These are phyloP conservation scores for Calonectris borealis DNA, from an alignment of 2,113 vertebrate genomes.

Conservation along the genomic window DNA sequence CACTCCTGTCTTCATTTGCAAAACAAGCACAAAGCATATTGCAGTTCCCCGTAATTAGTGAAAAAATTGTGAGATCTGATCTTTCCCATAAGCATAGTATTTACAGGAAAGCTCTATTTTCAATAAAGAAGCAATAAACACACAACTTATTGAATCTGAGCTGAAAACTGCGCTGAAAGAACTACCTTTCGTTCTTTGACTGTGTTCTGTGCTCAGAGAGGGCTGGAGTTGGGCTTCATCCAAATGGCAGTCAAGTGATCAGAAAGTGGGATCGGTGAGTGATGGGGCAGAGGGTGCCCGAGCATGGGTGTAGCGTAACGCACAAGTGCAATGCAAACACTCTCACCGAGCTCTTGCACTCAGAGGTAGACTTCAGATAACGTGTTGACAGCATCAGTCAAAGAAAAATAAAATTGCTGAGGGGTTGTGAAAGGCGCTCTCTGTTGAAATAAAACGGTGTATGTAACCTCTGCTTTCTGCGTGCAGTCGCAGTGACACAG, in stretches of 20 bases:
- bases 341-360: constrained; percentile 12
- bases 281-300: constrained; percentile 28
- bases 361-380: constrained; percentile 35
- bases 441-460: neutral
- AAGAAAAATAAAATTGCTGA: constrained; percentile 25
- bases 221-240: constrained; percentile 2
- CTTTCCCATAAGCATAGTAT: rapidly evolving
- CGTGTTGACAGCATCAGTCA: constrained; percentile 55
- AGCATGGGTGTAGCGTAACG: neutral
- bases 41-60: rapidly evolving
- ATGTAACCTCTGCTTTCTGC: constrained; percentile 21
- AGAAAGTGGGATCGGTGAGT: constrained; percentile 29
- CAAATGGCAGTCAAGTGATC: constrained; percentile 12
- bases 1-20: neutral
- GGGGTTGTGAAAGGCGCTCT: constrained; percentile 10
- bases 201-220: neutral
- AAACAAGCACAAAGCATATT: neutral
- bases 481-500: neutral
- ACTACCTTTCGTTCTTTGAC: neutral
- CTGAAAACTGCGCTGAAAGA: neutral
- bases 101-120: neutral
- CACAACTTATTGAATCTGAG: neutral
- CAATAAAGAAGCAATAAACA: neutral
- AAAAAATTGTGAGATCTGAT: neutral
- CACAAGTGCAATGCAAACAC: constrained; percentile 63